phyloP scores from a whole-genome alignment of 2,113 vertebrate species.

The Callipepla squamata region DNA sequence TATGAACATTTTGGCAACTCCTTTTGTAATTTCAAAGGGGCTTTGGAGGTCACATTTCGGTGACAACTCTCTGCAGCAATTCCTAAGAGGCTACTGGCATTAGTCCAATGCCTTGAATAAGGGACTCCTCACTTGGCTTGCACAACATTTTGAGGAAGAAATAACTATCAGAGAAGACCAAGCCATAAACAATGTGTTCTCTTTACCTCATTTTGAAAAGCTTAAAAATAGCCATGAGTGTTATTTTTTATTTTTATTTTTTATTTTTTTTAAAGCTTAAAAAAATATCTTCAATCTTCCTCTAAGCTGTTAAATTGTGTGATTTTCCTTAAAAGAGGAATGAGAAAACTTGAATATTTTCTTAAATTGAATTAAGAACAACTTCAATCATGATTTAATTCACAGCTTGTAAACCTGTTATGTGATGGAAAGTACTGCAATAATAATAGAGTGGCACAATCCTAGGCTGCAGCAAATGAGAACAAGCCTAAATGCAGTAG shows the following conservation, averaged over 20 bases:
- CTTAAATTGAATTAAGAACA: not conserved
- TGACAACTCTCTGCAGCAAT: not conserved
- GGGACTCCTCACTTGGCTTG: not conserved
- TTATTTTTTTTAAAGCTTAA: no score
- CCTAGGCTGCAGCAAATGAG: no score
- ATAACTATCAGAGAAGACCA: not conserved
- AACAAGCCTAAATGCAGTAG: no score
- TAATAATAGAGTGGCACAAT: no score
- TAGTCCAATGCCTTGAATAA: not conserved
- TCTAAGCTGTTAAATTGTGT: not conserved
- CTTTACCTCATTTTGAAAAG: not conserved
- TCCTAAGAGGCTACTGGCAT: not conserved
- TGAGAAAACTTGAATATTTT: not conserved
- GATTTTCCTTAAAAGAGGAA: not conserved
- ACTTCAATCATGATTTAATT: accelerated
- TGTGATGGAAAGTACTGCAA: no score
- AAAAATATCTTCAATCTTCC: not conserved
- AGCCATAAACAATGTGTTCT: not conserved
- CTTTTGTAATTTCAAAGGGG: not conserved
- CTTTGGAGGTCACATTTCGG: not conserved
- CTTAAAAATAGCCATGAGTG: not conserved
- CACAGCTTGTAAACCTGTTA: no score
- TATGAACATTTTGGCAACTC: not conserved
- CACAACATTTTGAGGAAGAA: not conserved
- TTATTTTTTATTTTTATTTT: not conserved